A percentile compares a stretch with the other conserved stretches of the same genome.
phyloP scores from a whole-genome alignment of 2,113 vertebrate genomes.

The Irena cyanogastra region DNA sequence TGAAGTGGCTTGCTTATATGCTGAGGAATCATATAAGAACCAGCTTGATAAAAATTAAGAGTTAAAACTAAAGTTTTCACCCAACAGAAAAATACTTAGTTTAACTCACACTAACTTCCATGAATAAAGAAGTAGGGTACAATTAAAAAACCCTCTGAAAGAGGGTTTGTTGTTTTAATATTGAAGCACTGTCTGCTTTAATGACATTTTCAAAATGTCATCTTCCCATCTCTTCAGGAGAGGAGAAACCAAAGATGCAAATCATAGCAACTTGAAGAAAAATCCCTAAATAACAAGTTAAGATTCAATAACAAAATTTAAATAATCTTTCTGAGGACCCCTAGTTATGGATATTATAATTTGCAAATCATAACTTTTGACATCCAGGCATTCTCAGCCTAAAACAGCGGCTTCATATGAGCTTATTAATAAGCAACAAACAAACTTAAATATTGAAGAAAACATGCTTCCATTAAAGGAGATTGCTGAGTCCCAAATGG shows the following conservation, averaged over 20 bases:
- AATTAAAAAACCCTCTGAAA: not conserved
- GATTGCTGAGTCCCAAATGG: slow-evolving; percentile 60
- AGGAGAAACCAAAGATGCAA: not conserved
- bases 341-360: not conserved
- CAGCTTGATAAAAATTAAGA: not conserved
- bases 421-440: slow-evolving; percentile 59
- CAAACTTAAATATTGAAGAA: slow-evolving; percentile 60
- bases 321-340: not conserved
- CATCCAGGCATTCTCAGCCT: not conserved
- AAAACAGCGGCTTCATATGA: not conserved
- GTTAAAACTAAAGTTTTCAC: not conserved
- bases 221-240: not conserved
- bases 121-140: not conserved
- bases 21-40: not conserved
- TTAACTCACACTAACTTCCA: not conserved
- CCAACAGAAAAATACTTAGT: not conserved
- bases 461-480: slow-evolving; percentile 74
- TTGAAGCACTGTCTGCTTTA: not conserved
- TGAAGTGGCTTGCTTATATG: not conserved
- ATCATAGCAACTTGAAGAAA: not conserved
- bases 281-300: not conserved
- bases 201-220: not conserved
- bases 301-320: not conserved
- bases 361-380: not conserved
- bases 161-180: not conserved